Percentiles rank a stretch among this genome's conserved stretches.
These are phyloP conservation scores for Kryptolebias marmoratus DNA, from an alignment of 2,113 vertebrate genomes.

Conservation along the genomic window DNA sequence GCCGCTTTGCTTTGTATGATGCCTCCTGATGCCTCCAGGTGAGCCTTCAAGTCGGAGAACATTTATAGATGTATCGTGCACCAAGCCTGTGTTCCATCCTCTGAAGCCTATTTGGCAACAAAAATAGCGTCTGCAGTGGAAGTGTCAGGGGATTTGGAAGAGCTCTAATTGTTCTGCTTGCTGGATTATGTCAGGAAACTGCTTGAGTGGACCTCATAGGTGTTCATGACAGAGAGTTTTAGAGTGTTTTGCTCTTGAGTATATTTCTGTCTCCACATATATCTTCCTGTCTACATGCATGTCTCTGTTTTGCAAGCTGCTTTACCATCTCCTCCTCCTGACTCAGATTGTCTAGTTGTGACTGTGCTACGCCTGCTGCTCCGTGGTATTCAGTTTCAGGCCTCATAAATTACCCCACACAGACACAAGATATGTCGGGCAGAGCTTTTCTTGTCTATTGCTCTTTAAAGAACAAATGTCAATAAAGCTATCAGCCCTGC, in stretches of 20 bases:
- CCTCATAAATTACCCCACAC: constrained; percentile 70
- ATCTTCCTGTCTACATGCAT: constrained; percentile 37
- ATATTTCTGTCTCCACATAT: constrained; percentile 52
- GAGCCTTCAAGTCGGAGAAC: constrained; percentile 50
- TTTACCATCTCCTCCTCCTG: constrained; percentile 41
- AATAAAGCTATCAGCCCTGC: constrained; percentile 26
- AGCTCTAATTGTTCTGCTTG: constrained; percentile 52
- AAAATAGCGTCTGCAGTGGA: constrained; percentile 43
- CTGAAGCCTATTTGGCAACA: constrained; percentile 37
- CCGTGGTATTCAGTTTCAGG: constrained; percentile 61
- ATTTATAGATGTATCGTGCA: constrained; percentile 60
- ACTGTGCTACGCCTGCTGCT: constrained; percentile 51
- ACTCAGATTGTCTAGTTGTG: constrained; percentile 46
- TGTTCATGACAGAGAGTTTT: constrained; percentile 26
- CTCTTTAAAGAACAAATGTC: constrained; percentile 67
- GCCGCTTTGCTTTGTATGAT: constrained; percentile 38
- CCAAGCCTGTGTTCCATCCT: constrained; percentile 60
- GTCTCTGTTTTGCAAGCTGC: constrained; percentile 39
- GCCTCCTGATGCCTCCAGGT: constrained; percentile 56
- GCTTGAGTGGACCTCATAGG: constrained; percentile 40
- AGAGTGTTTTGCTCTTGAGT: constrained; percentile 21
- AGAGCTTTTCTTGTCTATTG: constrained; percentile 67
- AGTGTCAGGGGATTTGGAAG: constrained; percentile 45
- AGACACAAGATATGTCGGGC: constrained; percentile 66
- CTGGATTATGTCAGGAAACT: constrained; percentile 27